Conservation (phyloP, 2,888 invertebrate genomes). For the Anorthoa munda region DNA sequence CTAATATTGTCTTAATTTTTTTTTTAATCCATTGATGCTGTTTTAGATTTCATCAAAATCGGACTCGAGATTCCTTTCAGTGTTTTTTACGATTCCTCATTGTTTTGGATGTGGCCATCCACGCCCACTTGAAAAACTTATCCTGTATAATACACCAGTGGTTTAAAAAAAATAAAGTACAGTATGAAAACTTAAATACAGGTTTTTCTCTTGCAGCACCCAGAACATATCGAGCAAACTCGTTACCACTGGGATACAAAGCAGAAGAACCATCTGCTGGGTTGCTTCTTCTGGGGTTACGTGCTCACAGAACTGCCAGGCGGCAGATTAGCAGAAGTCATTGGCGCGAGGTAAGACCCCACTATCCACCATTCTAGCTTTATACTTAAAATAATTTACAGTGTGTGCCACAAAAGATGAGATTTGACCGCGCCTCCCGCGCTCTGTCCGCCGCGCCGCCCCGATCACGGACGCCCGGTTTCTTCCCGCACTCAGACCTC, state of each 20-base stretch:
- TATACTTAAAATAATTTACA: not conserved
- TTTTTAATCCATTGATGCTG: no score
- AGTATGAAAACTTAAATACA: slow-evolving; percentile 4
- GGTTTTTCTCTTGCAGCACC: slow-evolving; percentile 77
- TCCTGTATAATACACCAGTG: not conserved
- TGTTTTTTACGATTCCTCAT: no score
- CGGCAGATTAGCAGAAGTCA: slow-evolving; percentile 95
- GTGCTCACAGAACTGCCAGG: slow-evolving; percentile 97
- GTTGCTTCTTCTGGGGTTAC: slow-evolving; percentile 98
- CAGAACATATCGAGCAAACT: slow-evolving; percentile 86
- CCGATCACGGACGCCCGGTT: no score
- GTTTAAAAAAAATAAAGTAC: slow-evolving; percentile 1
- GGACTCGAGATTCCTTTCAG: no score
- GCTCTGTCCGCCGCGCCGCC: no score
- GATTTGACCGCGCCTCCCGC: no score
- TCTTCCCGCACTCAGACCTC: no score
- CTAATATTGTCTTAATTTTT: no score
- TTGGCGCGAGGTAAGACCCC: slow-evolving; percentile 93
- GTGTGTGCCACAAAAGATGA: no score
- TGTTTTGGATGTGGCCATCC: no score
- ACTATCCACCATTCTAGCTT: not conserved
- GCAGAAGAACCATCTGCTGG: slow-evolving; percentile 95
- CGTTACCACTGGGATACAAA: slow-evolving; percentile 95
- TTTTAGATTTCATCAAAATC: no score
- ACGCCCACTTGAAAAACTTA: no score